Evolutionary conservation across 2,888 invertebrate species (phyloP).

Genomic region (Drosophila subsilvestris): DNA sequence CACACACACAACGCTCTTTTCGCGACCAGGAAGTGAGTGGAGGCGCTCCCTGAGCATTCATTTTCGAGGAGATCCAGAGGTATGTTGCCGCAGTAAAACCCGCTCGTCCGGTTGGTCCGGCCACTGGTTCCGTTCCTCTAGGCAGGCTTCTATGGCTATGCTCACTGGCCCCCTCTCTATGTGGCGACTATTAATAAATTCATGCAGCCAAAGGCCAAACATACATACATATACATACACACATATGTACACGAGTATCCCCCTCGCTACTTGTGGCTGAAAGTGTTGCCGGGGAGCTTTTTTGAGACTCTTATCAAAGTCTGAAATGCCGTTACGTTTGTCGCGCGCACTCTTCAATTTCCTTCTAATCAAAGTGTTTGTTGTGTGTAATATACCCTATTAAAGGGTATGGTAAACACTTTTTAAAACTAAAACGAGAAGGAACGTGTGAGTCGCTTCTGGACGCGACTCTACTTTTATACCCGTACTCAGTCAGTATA

Average conservation of each 20-base stretch:
- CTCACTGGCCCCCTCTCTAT: neutral
- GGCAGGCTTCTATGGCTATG: neutral
- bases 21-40: neutral
- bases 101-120: constrained; percentile 45
- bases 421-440: too few species aligned
- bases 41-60: neutral
- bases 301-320: constrained; percentile 42
- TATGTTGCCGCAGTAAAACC: constrained; percentile 24
- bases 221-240: constrained; percentile 10
- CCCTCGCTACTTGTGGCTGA: constrained; percentile 17
- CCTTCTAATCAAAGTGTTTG: constrained; percentile 29
- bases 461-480: too few species aligned
- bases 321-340: constrained; percentile 18
- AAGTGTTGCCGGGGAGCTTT: constrained; percentile 33
- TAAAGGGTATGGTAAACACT: neutral
- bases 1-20: too few species aligned
- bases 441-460: too few species aligned
- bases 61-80: constrained; percentile 11
- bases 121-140: constrained; percentile 26
- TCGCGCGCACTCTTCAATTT: constrained; percentile 5
- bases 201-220: constrained; percentile 27
- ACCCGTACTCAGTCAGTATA: too few species aligned
- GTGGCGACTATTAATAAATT: constrained; percentile 47
- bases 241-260: constrained; percentile 17
- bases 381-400: neutral